Percentiles rank a stretch among this genome's conserved stretches.
Evolutionary conservation across 2,797 vertebrate species (phyloP).

Genomic region (Sardinella longiceps): DNA sequence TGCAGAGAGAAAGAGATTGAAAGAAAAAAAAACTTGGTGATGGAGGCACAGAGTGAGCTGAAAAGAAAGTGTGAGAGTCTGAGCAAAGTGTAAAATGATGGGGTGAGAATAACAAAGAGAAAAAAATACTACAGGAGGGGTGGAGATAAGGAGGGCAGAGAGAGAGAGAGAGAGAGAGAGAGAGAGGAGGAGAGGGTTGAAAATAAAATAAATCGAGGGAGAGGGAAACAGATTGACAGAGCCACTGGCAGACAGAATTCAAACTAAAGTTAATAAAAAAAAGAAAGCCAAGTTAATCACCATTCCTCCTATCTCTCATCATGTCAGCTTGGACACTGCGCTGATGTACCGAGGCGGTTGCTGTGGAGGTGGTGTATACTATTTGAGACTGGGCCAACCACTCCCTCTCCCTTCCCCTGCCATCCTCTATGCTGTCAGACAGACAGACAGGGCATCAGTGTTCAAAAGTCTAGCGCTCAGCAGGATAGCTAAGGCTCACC

Average conservation of each 20-base stretch:
- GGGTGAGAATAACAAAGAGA: too few species aligned
- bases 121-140: background rate
- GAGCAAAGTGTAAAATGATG: too few species aligned
- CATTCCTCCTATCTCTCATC: background rate
- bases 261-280: background rate
- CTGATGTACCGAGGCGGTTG: background rate
- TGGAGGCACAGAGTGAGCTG: too few species aligned
- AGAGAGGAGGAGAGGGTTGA: background rate
- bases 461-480: too few species aligned
- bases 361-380: constrained; percentile 1
- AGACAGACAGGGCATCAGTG: too few species aligned
- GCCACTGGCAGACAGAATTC: background rate
- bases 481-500: too few species aligned
- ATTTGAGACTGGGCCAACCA: background rate
- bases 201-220: background rate
- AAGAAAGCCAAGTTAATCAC: constrained; percentile 11
- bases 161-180: background rate
- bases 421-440: background rate
- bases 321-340: background rate
- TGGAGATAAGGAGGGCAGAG: too few species aligned
- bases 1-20: too few species aligned
- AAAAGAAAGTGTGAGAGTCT: too few species aligned
- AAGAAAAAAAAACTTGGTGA: too few species aligned
- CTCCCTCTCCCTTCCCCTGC: background rate
- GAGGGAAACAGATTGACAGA: background rate